phyloP scores from a whole-genome alignment of 2,797 vertebrate species.

The Molothrus aeneus region DNA sequence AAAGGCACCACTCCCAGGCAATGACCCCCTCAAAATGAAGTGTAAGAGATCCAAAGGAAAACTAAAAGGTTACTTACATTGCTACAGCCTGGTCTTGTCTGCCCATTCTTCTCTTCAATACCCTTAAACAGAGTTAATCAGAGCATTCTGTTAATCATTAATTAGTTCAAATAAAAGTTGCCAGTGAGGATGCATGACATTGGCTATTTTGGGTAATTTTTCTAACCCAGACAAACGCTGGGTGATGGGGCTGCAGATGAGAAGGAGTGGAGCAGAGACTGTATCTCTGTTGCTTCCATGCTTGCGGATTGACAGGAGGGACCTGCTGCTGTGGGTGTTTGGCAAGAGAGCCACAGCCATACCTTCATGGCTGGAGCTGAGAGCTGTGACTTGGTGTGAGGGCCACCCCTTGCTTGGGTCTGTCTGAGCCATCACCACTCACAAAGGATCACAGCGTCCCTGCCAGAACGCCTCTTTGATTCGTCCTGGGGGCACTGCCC shows the following conservation, averaged over 20 bases:
- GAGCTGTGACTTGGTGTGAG: accelerated
- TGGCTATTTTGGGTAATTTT: not conserved
- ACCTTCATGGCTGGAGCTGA: not conserved
- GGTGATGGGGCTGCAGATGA: not conserved
- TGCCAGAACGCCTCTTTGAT: accelerated
- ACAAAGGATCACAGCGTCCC: accelerated
- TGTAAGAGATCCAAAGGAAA: not conserved
- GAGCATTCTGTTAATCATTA: constrained; percentile 28
- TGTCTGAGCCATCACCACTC: not conserved
- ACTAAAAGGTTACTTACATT: constrained; percentile 17
- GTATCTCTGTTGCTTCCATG: not conserved
- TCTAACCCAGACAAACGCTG: not conserved
- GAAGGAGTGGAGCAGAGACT: not conserved
- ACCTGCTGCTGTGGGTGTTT: not conserved
- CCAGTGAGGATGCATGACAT: not conserved
- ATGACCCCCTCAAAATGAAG: not conserved
- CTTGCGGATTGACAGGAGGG: not conserved
- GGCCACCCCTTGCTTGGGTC: not conserved
- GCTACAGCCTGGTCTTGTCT: not conserved
- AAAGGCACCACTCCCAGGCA: not conserved
- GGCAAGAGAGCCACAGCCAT: not conserved
- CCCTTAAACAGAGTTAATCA: not conserved
- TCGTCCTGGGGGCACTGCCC: accelerated
- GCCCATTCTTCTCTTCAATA: not conserved
- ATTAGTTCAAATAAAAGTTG: constrained; percentile 22